phyloP scores from a whole-genome alignment of 2,113 vertebrate species.

The Thalassoma bifasciatum region DNA sequence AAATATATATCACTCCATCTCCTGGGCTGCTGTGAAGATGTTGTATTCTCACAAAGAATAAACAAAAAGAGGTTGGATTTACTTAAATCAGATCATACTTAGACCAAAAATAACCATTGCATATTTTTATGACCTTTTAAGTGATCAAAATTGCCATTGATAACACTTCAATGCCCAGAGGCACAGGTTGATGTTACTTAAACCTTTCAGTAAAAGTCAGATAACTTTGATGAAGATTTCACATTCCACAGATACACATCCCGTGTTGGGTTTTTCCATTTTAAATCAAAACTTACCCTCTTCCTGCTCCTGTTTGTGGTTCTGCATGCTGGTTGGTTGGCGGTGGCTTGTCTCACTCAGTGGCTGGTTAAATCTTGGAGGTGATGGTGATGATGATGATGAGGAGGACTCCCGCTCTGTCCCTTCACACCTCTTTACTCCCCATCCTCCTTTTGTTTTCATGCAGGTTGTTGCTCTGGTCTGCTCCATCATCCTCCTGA shows the following conservation, averaged over 20 bases:
- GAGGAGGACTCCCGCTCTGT: background rate
- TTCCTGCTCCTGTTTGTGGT: background rate
- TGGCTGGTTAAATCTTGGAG: background rate
- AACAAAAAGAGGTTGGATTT: too few species aligned
- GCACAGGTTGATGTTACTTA: too few species aligned
- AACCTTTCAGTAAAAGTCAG: too few species aligned
- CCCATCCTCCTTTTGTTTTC: conserved; percentile 26
- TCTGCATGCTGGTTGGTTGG: background rate
- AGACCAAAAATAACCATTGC: too few species aligned
- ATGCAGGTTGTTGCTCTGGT: conserved; percentile 62
- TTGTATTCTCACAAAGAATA: too few species aligned
- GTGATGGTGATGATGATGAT: background rate
- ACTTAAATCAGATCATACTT: too few species aligned
- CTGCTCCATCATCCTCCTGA: conserved; percentile 55
- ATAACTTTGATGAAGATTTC: too few species aligned
- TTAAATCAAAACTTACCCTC: background rate
- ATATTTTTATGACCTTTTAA: too few species aligned
- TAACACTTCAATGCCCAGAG: too few species aligned
- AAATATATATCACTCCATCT: background rate
- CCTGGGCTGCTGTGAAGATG: background rate
- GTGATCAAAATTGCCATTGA: too few species aligned
- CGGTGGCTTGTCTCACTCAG: background rate
- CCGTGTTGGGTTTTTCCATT: conserved; percentile 35
- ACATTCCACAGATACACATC: background rate
- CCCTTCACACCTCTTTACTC: conserved; percentile 41